phyloP scores from a whole-genome alignment of 2,113 vertebrate species.

The Corvus hawaiiensis region DNA sequence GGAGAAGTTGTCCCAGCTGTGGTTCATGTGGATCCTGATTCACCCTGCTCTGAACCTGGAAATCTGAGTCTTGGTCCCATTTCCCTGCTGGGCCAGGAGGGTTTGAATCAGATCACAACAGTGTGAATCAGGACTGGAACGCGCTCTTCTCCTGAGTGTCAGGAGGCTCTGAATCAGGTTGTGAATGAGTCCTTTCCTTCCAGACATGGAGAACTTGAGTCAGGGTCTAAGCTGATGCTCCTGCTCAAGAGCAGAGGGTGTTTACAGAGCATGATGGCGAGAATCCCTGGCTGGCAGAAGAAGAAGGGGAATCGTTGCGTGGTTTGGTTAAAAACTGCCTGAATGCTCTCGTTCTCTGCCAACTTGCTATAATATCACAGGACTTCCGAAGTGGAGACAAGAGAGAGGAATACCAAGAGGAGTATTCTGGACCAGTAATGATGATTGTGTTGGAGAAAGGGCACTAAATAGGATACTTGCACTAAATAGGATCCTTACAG shows the following conservation, averaged over 20 bases:
- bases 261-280: not conserved
- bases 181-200: not conserved
- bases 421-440: not conserved
- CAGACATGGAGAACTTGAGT: not conserved
- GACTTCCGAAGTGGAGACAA: not conserved
- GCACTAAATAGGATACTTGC: not conserved
- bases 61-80: not conserved
- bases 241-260: not conserved
- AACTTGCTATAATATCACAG: not conserved
- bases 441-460: not conserved
- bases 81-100: not conserved
- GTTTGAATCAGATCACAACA: slow-evolving; percentile 19
- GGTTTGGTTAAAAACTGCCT: not conserved
- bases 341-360: not conserved
- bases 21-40: not conserved
- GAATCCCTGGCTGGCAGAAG: not conserved
- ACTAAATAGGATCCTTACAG: not conserved
- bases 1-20: not conserved
- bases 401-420: not conserved
- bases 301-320: not conserved
- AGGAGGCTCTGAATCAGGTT: slow-evolving; percentile 47
- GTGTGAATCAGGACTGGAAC: not conserved
- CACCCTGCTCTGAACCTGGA: not conserved
- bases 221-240: not conserved
- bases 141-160: not conserved